Percentiles rank a stretch among this genome's conserved stretches.
Conservation (phyloP, 2,797 vertebrate genomes). For the Sebastes kiyomatsui region DNA sequence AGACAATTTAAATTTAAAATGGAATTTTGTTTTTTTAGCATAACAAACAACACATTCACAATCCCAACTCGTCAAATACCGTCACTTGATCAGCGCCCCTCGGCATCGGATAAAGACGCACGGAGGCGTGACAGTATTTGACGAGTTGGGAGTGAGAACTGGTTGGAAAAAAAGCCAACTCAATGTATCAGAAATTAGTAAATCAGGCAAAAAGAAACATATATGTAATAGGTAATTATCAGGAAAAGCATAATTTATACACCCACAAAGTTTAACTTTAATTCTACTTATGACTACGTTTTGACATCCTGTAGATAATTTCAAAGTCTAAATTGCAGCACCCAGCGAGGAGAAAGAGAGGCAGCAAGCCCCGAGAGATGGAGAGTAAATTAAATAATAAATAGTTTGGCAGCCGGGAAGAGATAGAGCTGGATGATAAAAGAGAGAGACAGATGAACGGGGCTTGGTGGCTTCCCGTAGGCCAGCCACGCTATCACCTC, state of each 20-base stretch:
- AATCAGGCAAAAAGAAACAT: background rate
- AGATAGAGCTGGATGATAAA: constrained; percentile 56
- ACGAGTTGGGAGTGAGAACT: too few species aligned
- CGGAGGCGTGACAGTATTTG: too few species aligned
- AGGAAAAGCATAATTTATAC: background rate
- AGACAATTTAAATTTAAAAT: background rate
- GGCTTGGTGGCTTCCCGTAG: constrained; percentile 56
- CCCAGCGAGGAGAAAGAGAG: background rate
- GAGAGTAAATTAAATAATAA: constrained; percentile 44
- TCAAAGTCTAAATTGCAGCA: background rate
- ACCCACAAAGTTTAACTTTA: background rate
- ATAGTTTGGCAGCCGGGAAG: constrained; percentile 47
- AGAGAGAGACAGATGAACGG: constrained; percentile 57
- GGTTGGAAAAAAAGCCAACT: too few species aligned
- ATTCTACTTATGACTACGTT: background rate
- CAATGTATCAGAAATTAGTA: background rate
- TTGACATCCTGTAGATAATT: background rate
- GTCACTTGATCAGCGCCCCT: too few species aligned
- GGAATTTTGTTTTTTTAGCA: too few species aligned
- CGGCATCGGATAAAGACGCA: too few species aligned
- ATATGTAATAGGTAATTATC: background rate
- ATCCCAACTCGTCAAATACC: too few species aligned
- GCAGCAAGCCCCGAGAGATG: background rate
- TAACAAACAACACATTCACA: too few species aligned
- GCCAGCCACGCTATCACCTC: constrained; percentile 61